Evolutionary conservation across 2,888 invertebrate genomes (phyloP).

Genomic region (Sminthurides aquaticus): DNA sequence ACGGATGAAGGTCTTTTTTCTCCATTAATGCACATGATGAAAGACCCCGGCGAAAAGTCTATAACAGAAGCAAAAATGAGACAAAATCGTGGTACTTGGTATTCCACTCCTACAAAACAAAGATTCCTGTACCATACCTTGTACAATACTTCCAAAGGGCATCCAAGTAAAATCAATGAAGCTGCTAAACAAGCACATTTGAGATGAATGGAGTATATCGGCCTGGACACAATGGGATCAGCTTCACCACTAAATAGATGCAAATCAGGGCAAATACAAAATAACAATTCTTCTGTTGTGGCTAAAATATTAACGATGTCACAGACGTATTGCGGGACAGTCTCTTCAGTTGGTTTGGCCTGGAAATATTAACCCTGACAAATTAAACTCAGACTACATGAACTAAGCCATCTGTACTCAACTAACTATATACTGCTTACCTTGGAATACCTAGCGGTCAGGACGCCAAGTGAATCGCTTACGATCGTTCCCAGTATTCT

Average conservation of each 20-base stretch:
- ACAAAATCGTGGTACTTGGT: too few relatives aligned
- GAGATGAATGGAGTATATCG: conserved; percentile 71
- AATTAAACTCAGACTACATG: too few relatives aligned
- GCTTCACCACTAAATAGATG: conserved; percentile 44
- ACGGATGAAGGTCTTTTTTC: conserved; percentile 24
- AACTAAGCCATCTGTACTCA: neutral
- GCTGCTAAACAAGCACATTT: conserved; percentile 72
- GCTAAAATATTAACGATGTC: conserved; percentile 69
- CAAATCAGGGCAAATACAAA: conserved; percentile 60
- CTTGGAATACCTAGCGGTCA: conserved; percentile 72
- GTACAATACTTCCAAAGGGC: conserved; percentile 64
- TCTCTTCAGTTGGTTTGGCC: conserved; percentile 59
- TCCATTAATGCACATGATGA: conserved; percentile 38
- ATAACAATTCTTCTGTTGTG: conserved; percentile 65
- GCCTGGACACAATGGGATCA: conserved; percentile 48
- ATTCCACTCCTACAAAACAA: neutral
- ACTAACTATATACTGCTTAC: conserved; percentile 49
- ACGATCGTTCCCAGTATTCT: conserved; percentile 76
- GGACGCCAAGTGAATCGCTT: conserved; percentile 72
- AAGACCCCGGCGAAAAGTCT: conserved; percentile 41
- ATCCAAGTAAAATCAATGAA: conserved; percentile 65
- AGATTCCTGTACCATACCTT: conserved; percentile 53
- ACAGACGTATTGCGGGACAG: conserved; percentile 57
- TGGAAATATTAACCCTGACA: too few relatives aligned
- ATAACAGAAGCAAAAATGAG: conserved; percentile 1